phyloP scores from a whole-genome alignment of 2,113 vertebrate genomes.

The Orthonyx spaldingii region DNA sequence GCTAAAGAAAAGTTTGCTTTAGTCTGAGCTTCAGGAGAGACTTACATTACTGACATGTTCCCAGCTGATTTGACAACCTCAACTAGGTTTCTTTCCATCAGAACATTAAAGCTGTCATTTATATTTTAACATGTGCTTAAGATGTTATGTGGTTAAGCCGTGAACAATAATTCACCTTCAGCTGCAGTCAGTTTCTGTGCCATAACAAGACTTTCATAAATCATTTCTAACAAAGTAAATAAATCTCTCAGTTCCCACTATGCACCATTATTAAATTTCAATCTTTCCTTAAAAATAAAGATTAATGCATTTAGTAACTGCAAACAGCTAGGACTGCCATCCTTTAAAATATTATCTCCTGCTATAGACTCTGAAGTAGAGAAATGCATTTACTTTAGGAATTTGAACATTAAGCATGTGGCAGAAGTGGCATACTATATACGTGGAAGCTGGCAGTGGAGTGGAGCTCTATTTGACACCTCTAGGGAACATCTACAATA shows the following conservation, averaged over 20 bases:
- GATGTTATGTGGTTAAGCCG: background rate
- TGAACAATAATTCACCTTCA: conserved; percentile 32
- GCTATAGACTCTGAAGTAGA: background rate
- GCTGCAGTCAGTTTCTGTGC: background rate
- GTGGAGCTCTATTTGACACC: background rate
- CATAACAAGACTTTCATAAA: conserved; percentile 32
- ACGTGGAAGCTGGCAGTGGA: background rate
- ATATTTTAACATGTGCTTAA: conserved; percentile 18
- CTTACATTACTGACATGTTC: background rate
- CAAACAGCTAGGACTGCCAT: background rate
- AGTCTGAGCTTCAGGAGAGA: background rate
- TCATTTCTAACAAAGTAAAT: conserved; percentile 7
- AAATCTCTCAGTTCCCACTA: conserved; percentile 1
- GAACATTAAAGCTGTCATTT: conserved; percentile 2
- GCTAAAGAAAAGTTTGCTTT: background rate
- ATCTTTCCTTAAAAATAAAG: conserved; percentile 43
- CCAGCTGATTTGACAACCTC: background rate
- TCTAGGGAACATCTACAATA: background rate
- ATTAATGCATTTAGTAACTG: conserved; percentile 33
- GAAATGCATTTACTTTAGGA: background rate
- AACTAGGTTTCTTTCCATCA: background rate
- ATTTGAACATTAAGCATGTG: background rate
- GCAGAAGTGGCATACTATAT: background rate
- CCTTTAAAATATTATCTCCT: conserved; percentile 20
- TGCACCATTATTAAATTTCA: conserved; percentile 44